phyloP scores from a whole-genome alignment of 2,888 invertebrate genomes.

The Noctua pronuba region DNA sequence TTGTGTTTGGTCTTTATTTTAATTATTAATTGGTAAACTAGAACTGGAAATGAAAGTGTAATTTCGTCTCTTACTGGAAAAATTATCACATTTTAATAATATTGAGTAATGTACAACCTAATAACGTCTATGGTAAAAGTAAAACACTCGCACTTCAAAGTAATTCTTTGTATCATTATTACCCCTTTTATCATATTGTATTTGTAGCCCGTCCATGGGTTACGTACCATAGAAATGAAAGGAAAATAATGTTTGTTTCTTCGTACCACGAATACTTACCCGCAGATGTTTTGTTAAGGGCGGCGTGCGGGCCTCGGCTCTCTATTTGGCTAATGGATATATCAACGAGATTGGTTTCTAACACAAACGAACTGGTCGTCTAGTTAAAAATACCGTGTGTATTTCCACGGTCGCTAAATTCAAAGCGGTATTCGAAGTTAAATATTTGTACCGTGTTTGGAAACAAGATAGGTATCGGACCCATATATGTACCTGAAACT shows the following conservation, averaged over 20 bases:
- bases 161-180: slow-evolving; percentile 46
- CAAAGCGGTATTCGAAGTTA: slow-evolving; percentile 71
- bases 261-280: slow-evolving; percentile 69
- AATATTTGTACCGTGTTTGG: slow-evolving; percentile 70
- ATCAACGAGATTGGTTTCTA: slow-evolving; percentile 82
- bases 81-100: not conserved
- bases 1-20: not conserved
- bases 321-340: slow-evolving; percentile 85
- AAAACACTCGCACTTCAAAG: slow-evolving; percentile 18
- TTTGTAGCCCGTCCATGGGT: slow-evolving; percentile 49
- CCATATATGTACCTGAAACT: slow-evolving; percentile 50
- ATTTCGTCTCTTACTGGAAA: not conserved
- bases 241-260: slow-evolving; percentile 75
- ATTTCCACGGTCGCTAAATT: slow-evolving; percentile 66
- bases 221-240: slow-evolving; percentile 71
- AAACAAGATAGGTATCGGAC: slow-evolving; percentile 64
- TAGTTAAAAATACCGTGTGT: slow-evolving; percentile 75
- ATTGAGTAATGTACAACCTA: slow-evolving; percentile 1
- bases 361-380: slow-evolving; percentile 75
- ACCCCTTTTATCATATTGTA: slow-evolving; percentile 50
- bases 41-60: not conserved
- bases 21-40: not conserved
- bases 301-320: slow-evolving; percentile 70
- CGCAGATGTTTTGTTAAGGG: slow-evolving; percentile 77
- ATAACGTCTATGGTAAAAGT: not conserved